phyloP scores from a whole-genome alignment of 2,888 invertebrate genomes.

The Luffia ferchaultella region DNA sequence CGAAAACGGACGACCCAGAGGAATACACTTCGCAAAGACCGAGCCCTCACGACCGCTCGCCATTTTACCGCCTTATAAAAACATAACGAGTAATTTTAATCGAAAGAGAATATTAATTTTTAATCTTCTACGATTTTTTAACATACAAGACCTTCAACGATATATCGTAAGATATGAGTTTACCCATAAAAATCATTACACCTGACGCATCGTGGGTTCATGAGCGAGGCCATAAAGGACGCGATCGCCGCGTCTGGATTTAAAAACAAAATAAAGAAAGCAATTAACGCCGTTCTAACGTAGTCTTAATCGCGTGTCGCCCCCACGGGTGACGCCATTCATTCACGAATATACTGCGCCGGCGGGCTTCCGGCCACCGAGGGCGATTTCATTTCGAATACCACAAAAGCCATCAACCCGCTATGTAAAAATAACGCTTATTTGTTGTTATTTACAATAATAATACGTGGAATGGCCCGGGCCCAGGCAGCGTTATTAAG shows the following conservation, averaged over 20 bases:
- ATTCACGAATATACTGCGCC: conserved; percentile 28
- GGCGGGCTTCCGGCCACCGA: conserved; percentile 43
- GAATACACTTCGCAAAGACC: no score
- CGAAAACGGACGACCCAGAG: conserved; percentile 19
- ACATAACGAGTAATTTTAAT: background rate
- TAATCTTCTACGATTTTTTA: background rate
- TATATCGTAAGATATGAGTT: background rate
- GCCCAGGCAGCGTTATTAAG: conserved; percentile 48
- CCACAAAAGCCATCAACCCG: background rate
- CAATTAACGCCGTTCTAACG: conserved; percentile 32
- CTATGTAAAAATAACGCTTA: background rate
- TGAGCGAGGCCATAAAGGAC: background rate
- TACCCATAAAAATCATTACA: background rate
- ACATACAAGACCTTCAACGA: background rate
- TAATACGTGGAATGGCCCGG: conserved; percentile 43
- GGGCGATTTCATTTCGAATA: conserved; percentile 2
- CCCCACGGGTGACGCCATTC: conserved; percentile 27
- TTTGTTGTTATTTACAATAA: conserved; percentile 53
- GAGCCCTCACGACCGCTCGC: no score
- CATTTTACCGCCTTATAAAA: background rate
- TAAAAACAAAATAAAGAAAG: conserved; percentile 28
- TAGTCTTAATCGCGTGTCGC: conserved; percentile 32
- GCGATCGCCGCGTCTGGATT: background rate
- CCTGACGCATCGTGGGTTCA: background rate
- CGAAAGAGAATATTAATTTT: background rate